Evolutionary conservation across 2,888 invertebrate species (phyloP), one percentile per base, ranked within the genome.

Genomic region (Petrophora chlorosata): DNA sequence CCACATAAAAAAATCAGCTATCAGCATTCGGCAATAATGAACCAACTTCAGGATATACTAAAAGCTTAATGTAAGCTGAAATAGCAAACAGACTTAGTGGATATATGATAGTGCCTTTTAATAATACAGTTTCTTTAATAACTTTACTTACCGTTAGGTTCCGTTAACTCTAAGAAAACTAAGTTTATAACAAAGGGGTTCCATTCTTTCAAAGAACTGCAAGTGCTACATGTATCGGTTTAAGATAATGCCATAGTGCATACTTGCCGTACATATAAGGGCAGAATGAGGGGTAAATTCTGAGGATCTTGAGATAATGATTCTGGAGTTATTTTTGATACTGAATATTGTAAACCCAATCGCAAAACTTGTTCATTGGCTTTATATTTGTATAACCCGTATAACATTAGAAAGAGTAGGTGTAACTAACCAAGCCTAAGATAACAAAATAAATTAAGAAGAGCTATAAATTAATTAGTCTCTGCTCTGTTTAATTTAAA

Each of bases 161-260:
- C 26, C 41, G 32, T 38, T 49, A 48, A 42, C 38, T 52, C 39
- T 22, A 47, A 42, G 53, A 52, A 56, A 61, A 62, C 58, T 61
- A 60, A 67, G 64, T 64, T 71, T 50, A 19, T 34, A 57, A 59
- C 64, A 67, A 65, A 70, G 58, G 56, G 59, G 56, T 59, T 59
- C 61, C 56, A 52, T 49, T 58, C 53, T 60, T 60, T 51, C 54
- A 53, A 67, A 57, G 59, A 39, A 38, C 36, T 49, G 13, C 23
- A 42, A 42, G 42, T 33, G 17, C 16, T 34, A 28, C 23, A 36
- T 42, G 30, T 35, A 39, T 40, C 48, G 33, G 42, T 30, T 45
- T 28, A 55, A 34, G 42, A 40, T 38, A 28, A 42, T 42, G 10
- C 34, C 2, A 36, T 43, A 43, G 33, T 39, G 10, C 23, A 42